phyloP scores from a whole-genome alignment of 2,113 vertebrate species.

The Plecturocebus donacophilus region DNA sequence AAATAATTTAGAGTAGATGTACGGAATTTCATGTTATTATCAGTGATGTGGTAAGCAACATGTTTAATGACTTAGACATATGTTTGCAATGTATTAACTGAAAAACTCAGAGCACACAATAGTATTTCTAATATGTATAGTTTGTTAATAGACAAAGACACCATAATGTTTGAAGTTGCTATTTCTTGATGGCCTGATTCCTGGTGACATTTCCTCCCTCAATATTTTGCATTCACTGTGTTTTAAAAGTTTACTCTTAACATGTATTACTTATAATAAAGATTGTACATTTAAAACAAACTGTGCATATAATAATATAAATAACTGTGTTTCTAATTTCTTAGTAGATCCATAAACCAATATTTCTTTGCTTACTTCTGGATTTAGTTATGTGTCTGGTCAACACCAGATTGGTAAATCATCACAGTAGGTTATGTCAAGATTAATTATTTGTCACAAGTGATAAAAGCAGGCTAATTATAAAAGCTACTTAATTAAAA shows the following conservation, averaged over 20 bases:
- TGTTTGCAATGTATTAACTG: background rate
- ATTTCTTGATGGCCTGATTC: background rate
- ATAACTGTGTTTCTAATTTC: background rate
- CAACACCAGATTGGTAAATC: background rate
- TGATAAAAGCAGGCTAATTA: conserved; percentile 61
- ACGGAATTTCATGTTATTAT: background rate
- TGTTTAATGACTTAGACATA: background rate
- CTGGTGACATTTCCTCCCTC: background rate
- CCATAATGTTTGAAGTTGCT: background rate
- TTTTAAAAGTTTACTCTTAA: conserved; percentile 24
- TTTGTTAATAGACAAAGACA: background rate
- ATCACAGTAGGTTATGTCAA: background rate
- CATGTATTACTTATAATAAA: background rate
- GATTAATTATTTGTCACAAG: conserved; percentile 53
- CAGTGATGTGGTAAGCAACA: background rate
- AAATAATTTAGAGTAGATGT: background rate
- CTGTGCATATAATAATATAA: background rate
- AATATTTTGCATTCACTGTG: background rate
- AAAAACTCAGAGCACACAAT: background rate
- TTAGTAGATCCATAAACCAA: background rate
- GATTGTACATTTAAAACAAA: background rate
- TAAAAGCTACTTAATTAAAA: conserved; percentile 59
- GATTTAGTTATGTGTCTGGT: conserved; percentile 46
- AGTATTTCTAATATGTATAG: background rate
- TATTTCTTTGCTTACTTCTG: background rate